Base-by-base conservation (phyloP, 2,113 vertebrate species). In the Poecilia latipinna region DNA sequence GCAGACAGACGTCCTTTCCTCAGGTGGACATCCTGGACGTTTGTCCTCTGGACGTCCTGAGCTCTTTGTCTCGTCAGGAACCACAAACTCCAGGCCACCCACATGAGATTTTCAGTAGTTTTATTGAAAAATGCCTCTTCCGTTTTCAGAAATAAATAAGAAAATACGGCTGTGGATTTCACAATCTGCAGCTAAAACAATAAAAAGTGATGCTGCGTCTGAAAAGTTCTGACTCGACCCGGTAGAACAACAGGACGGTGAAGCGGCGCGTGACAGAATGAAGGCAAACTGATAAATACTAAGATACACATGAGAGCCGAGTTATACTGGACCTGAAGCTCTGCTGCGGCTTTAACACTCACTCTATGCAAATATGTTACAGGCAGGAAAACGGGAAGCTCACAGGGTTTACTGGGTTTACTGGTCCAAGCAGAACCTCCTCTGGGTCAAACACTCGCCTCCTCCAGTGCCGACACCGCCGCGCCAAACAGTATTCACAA, bases 81-180 rank as follows among this genome's bases (percentile, higher is more conserved):
- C 15, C 33, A n/a, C 31, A 62, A 0, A 22, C 24, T 19, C 35
- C 37, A 60, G 22, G 5, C 26, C 80, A 35, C 61, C 61, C 3
- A 15, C 10, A 6, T 62, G 75, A 81, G 71, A 90, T 98, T 99
- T 99, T 99, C 97, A 98, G 98, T 99, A 98, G 98, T 99, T 99
- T 99, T 99, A 99, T 99, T 99, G 97, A 98, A 99, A 99, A 99
- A 98, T 97, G 97, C 97, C 97, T 99, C 97, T 96, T 97, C 96
- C 96, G 94, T 96, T 98, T 83, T 97, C 96, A 97, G 97, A 99
- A 99, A 99, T 99, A 99, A 99, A 99, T 99, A 98, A 95, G 94
- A 95, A 98, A 96, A 97, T 97, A 96, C 97, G 97, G 97, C 96
- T 95, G 96, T 97, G 95, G 96, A 97, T 97, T 97, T 98, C 96